phyloP scores from a whole-genome alignment of 2,113 vertebrate species.

The Mormyrus lacerda region DNA sequence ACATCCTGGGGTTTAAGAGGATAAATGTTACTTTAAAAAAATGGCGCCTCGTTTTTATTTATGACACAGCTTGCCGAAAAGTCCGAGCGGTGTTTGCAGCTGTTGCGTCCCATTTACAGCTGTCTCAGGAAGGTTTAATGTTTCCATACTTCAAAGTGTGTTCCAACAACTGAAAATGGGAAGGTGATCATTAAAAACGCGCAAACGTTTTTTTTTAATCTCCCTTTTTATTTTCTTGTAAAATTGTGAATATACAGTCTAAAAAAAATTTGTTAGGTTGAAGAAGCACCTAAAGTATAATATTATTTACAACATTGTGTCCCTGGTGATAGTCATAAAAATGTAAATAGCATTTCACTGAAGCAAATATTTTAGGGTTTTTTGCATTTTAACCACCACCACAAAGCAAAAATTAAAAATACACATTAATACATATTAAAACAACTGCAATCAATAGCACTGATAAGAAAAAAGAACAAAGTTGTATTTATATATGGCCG shows the following conservation, averaged over 20 bases:
- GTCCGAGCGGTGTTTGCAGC: background rate
- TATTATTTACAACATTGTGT: constrained; percentile 56
- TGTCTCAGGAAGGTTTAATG: background rate
- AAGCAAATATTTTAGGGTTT: constrained; percentile 31
- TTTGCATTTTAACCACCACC: background rate
- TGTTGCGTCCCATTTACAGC: constrained; percentile 11
- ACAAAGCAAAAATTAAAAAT: constrained; percentile 4
- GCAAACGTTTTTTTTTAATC: background rate
- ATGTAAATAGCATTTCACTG: constrained; percentile 38
- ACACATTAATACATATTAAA: constrained; percentile 28
- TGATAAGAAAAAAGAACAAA: constrained; percentile 44
- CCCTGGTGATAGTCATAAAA: constrained; percentile 53
- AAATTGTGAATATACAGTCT: constrained; percentile 54
- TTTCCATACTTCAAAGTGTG: background rate
- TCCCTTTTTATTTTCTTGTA: constrained; percentile 47
- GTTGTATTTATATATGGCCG: constrained; percentile 48
- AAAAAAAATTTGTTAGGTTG: constrained; percentile 53
- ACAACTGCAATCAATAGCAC: constrained; percentile 37
- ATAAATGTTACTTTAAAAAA: background rate
- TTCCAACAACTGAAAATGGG: background rate
- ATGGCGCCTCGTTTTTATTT: background rate
- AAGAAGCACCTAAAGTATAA: constrained; percentile 52
- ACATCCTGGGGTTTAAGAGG: background rate
- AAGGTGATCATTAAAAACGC: background rate
- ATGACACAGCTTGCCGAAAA: background rate